phyloP scores from a whole-genome alignment of 2,797 vertebrate species.

The Spheniscus humboldti region DNA sequence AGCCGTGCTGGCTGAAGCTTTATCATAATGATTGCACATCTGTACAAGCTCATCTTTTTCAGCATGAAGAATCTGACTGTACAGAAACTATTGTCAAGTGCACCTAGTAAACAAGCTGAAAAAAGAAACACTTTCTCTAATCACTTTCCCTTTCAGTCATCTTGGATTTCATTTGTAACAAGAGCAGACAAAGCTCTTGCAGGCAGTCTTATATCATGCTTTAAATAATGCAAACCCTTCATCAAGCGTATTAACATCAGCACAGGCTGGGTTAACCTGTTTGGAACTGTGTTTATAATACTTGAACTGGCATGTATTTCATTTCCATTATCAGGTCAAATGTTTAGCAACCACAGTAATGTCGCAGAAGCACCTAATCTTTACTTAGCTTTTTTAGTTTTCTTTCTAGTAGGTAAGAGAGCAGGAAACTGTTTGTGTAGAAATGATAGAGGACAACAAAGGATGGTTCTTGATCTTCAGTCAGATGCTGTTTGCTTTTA shows the following conservation, averaged over 20 bases:
- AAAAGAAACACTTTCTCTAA: neutral
- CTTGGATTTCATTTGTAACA: neutral
- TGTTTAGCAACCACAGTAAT: neutral
- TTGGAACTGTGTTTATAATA: neutral
- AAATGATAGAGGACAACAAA: neutral
- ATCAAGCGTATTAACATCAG: neutral
- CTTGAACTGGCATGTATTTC: neutral
- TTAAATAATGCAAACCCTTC: neutral
- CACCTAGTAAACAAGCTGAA: neutral
- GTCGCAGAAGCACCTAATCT: neutral
- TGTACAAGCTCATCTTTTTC: neutral
- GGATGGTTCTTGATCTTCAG: neutral
- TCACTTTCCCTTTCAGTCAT: neutral
- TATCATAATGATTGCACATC: neutral
- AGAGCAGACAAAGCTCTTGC: neutral
- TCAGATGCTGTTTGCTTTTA: neutral
- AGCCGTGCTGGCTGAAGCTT: neutral
- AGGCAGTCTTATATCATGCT: neutral
- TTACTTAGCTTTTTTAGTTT: neutral
- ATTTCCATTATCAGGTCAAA: neutral
- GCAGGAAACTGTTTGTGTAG: neutral
- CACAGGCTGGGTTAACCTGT: neutral
- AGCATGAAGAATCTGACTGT: neutral
- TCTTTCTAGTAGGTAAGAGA: neutral
- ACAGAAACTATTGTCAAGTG: neutral